Conservation (phyloP, 2,888 invertebrate species). For the Dryocosmus kuriphilus region DNA sequence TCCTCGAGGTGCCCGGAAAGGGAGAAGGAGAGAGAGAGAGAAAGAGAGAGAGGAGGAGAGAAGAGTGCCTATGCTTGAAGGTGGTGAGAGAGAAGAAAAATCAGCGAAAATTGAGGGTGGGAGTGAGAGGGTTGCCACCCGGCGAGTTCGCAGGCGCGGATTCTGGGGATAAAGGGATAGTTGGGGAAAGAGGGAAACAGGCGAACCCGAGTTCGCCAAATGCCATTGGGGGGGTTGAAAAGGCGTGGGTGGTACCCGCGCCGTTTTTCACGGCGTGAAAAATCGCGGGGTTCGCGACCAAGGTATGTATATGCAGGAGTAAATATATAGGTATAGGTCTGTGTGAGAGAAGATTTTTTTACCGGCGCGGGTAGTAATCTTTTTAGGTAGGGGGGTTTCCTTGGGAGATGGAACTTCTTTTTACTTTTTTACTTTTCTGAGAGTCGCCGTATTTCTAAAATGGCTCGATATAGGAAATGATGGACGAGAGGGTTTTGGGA, state of each 20-base stretch:
- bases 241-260: constrained; percentile 20
- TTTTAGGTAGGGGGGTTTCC: constrained; percentile 20
- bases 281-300: constrained; percentile 27
- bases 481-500: constrained; percentile 5
- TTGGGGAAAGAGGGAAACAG: constrained; percentile 46
- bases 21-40: constrained; percentile 42
- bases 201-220: constrained; percentile 45
- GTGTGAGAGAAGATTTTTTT: neutral
- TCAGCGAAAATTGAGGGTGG: constrained; percentile 42
- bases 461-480: neutral
- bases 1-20: constrained; percentile 55
- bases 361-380: neutral
- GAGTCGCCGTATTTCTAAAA: neutral
- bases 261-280: constrained; percentile 37
- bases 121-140: constrained; percentile 51
- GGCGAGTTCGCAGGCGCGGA: constrained; percentile 51
- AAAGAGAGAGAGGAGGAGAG: neutral
- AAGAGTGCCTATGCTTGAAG: constrained; percentile 40
- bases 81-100: constrained; percentile 34
- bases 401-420: neutral
- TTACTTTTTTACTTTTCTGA: constrained; percentile 7
- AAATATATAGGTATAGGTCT: neutral
- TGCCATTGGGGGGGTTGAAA: neutral
- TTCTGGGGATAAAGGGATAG: constrained; percentile 52
- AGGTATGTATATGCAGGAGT: neutral